These are phyloP conservation scores for Scyliorhinus canicula DNA, from an alignment of 2,797 vertebrate genomes.

Conservation along the genomic window DNA sequence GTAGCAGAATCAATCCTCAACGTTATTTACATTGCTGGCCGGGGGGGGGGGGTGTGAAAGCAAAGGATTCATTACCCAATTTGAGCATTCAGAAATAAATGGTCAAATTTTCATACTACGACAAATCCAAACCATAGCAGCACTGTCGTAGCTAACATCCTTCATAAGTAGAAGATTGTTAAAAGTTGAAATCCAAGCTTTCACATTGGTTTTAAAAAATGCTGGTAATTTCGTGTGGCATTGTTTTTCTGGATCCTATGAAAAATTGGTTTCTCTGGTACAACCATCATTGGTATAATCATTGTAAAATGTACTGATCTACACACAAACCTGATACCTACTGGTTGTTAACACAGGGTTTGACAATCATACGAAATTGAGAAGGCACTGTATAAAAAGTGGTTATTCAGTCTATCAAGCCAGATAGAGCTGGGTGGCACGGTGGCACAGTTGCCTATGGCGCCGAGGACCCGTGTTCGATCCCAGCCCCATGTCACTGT, in stretches of 20 bases:
- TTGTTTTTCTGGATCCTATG: background rate
- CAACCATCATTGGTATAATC: background rate
- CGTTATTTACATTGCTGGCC: background rate
- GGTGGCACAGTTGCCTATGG: no score
- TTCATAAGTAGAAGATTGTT: background rate
- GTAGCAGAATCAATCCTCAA: background rate
- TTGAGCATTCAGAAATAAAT: background rate
- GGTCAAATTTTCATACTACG: no score
- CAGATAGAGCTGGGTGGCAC: no score
- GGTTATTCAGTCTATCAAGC: background rate
- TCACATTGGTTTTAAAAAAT: conserved; percentile 4
- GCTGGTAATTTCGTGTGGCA: background rate
- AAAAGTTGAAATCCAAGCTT: background rate
- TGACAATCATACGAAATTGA: background rate
- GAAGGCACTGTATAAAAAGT: background rate
- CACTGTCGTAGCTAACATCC: background rate
- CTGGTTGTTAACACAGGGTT: background rate
- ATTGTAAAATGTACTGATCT: background rate
- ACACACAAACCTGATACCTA: background rate
- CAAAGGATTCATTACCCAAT: background rate
- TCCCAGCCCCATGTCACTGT: no score
- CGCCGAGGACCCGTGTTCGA: no score
- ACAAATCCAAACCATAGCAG: no score
- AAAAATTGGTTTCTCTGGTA: background rate
- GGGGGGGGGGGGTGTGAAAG: background rate